Evolutionary conservation across 1,140 invertebrate genomes (phyloP).

Genomic region (Hetaerina americana): DNA sequence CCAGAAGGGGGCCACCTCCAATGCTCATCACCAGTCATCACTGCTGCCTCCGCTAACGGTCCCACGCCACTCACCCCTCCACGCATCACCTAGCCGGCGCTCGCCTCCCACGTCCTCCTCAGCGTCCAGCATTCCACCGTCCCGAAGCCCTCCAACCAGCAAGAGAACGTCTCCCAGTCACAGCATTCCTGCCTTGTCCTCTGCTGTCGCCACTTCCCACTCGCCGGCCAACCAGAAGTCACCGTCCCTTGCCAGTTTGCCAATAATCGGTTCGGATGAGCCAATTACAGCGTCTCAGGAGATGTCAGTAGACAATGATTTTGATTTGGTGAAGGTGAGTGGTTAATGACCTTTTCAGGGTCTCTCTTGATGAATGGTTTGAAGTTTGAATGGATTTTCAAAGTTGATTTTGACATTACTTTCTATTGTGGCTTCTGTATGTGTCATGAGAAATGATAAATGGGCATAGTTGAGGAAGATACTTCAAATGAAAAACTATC

Average conservation of each 20-base stretch:
- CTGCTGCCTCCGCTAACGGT: not conserved
- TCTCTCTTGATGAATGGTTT: too few relatives aligned
- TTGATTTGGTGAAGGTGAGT: slow-evolving; percentile 1
- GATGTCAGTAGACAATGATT: slow-evolving; percentile 2
- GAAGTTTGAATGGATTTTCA: too few relatives aligned
- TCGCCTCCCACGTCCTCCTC: slow-evolving; percentile 9
- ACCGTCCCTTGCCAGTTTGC: slow-evolving; percentile 54
- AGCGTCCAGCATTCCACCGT: slow-evolving; percentile 9
- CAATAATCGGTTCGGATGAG: slow-evolving; percentile 60
- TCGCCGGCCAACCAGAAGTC: slow-evolving; percentile 32
- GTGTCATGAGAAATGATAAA: too few relatives aligned
- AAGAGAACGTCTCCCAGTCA: slow-evolving; percentile 20
- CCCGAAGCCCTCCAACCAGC: slow-evolving; percentile 26
- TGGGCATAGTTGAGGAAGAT: too few relatives aligned
- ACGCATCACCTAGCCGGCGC: slow-evolving; percentile 29
- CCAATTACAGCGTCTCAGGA: slow-evolving; percentile 9
- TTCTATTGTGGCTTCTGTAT: too few relatives aligned
- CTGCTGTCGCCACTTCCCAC: slow-evolving; percentile 30
- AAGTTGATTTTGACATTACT: too few relatives aligned
- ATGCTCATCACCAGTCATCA: too few relatives aligned
- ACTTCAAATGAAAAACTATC: too few relatives aligned
- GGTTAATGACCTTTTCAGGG: too few relatives aligned
- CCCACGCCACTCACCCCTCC: slow-evolving; percentile 31
- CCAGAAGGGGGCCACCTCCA: not conserved
- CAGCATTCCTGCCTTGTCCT: slow-evolving; percentile 35